A percentile compares a stretch with the other conserved stretches of the same genome.
phyloP scores from a whole-genome alignment of 2,113 vertebrate genomes.

The Isurus oxyrinchus region DNA sequence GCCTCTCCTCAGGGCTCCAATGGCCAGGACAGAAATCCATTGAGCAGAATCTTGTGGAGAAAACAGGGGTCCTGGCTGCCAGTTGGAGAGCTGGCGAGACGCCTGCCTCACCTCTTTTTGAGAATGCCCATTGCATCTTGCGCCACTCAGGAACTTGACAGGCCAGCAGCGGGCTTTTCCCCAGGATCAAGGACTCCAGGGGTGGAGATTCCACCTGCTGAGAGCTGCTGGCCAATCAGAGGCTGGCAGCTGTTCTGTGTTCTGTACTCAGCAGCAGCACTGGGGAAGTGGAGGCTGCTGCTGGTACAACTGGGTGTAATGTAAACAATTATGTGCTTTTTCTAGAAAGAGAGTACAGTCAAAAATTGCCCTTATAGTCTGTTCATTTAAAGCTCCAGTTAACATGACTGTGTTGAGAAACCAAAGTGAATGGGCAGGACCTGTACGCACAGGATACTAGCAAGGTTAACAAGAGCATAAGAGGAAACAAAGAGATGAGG shows the following conservation, averaged over 20 bases:
- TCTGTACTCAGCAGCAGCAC: no score
- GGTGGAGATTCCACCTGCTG: background rate
- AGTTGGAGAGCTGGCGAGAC: background rate
- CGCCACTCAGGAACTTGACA: background rate
- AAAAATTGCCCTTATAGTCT: background rate
- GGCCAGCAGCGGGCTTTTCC: background rate
- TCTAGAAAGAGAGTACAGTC: background rate
- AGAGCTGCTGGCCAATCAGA: background rate
- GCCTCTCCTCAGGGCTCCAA: background rate
- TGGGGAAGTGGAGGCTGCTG: background rate
- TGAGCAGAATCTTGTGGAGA: background rate
- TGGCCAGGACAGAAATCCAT: background rate
- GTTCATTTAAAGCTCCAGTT: background rate
- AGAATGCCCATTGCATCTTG: background rate
- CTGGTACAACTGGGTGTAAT: no score
- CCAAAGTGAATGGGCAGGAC: background rate
- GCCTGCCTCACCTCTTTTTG: background rate
- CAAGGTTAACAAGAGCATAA: background rate
- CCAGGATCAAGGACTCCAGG: background rate
- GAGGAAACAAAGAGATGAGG: background rate
- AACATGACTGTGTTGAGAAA: background rate
- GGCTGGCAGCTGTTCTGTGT: no score
- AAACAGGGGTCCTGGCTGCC: background rate
- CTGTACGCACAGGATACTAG: background rate
- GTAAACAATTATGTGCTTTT: background rate